Percentiles rank a stretch among this genome's conserved stretches.
These are phyloP conservation scores for Acrossocheilus wenchowensis DNA, from an alignment of 2,797 vertebrate genomes.

Conservation along the genomic window DNA sequence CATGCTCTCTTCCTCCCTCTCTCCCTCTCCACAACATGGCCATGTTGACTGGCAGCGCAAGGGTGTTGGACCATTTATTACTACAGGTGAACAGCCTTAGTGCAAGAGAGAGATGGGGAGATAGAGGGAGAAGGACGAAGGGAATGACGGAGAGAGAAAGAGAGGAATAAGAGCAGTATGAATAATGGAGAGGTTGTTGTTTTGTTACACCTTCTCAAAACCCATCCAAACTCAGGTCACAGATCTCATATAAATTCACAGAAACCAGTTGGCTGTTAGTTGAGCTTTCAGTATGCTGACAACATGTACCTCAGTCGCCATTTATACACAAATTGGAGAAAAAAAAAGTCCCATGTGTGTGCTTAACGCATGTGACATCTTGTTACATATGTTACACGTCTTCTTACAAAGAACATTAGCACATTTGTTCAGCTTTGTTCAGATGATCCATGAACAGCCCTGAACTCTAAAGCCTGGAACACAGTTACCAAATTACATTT, in stretches of 20 bases:
- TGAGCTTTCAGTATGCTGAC: conserved; percentile 20
- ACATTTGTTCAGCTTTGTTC: conserved; percentile 22
- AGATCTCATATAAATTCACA: conserved; percentile 45
- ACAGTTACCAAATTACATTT: conserved; percentile 57
- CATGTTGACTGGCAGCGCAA: conserved; percentile 34
- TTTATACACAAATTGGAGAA: neutral
- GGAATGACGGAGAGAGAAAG: conserved; percentile 31
- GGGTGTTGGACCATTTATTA: conserved; percentile 39
- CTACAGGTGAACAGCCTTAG: conserved; percentile 26
- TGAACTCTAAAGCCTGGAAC: conserved; percentile 32
- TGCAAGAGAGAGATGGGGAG: conserved; percentile 24
- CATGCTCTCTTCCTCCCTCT: neutral
- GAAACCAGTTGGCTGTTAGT: conserved; percentile 5
- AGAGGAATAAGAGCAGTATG: conserved; percentile 22
- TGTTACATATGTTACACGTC: neutral
- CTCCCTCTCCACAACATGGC: conserved; percentile 1
- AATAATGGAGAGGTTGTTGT: conserved; percentile 49
- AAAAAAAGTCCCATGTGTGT: neutral
- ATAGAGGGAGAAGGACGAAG: conserved; percentile 16
- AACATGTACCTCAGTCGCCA: conserved; percentile 7
- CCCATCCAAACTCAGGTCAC: conserved; percentile 45
- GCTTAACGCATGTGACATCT: neutral
- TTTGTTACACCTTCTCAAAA: conserved; percentile 47
- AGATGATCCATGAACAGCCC: conserved; percentile 19
- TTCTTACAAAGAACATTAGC: conserved; percentile 9